Conservation (phyloP, 2,888 invertebrate species). For the Meganola albula region DNA sequence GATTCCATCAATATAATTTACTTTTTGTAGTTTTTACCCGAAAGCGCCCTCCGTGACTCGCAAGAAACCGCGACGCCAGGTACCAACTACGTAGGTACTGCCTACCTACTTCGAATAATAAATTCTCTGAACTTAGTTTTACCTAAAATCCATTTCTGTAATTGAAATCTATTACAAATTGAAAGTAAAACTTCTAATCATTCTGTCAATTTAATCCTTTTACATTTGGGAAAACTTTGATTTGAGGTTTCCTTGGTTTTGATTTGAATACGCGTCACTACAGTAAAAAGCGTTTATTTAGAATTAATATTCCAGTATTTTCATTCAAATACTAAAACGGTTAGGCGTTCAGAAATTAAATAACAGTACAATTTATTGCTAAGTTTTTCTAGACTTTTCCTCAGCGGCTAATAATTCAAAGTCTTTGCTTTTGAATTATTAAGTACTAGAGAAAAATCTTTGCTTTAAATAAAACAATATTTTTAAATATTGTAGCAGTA, state of each 20-base stretch:
- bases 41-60: conserved; percentile 72
- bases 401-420: too few relatives aligned
- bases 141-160: conserved; percentile 40
- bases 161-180: conserved; percentile 35
- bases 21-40: conserved; percentile 75
- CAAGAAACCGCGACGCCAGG: conserved; percentile 57
- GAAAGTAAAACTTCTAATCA: conserved; percentile 27
- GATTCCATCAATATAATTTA: conserved; percentile 78
- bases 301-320: too few relatives aligned
- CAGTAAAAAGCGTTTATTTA: too few relatives aligned
- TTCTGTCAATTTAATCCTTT: conserved; percentile 25
- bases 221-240: conserved; percentile 12
- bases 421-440: too few relatives aligned
- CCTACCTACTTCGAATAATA: conserved; percentile 30
- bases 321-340: too few relatives aligned
- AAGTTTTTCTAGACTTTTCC: too few relatives aligned
- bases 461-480: not conserved
- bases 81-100: conserved; percentile 41
- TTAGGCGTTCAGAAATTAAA: too few relatives aligned
- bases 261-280: conserved; percentile 6
- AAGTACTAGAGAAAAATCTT: too few relatives aligned
- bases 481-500: conserved; percentile 14
- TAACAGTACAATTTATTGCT: too few relatives aligned
- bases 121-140: conserved; percentile 25
- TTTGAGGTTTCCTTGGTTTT: conserved; percentile 17